These are phyloP conservation scores for Pristionchus mayeri DNA, from an alignment of 2,888 invertebrate genomes.

Conservation along the genomic window DNA sequence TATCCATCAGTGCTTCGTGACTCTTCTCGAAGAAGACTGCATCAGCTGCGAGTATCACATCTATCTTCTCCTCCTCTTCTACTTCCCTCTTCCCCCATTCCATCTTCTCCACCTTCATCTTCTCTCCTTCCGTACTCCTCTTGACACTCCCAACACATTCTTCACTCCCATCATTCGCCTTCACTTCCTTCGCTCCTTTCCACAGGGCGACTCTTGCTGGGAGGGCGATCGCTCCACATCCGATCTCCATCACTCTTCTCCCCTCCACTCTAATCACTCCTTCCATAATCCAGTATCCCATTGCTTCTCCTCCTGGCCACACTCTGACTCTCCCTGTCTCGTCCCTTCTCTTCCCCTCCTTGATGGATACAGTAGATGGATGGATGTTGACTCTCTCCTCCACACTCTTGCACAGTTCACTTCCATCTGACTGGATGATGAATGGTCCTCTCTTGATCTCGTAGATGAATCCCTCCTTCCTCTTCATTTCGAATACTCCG, in stretches of 20 bases:
- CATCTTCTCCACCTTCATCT: conserved; percentile 40
- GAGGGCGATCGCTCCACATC: conserved; percentile 61
- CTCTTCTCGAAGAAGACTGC: conserved; percentile 61
- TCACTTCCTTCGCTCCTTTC: conserved; percentile 47
- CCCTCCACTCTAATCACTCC: conserved; percentile 1
- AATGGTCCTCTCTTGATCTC: conserved; percentile 16
- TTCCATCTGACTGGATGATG: background rate
- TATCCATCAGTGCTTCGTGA: conserved; percentile 54
- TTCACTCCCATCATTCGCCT: conserved; percentile 62
- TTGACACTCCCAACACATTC: conserved; percentile 52
- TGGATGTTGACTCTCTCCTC: conserved; percentile 20
- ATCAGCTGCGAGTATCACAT: conserved; percentile 62
- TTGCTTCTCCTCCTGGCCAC: conserved; percentile 65
- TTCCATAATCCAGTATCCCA: conserved; percentile 53
- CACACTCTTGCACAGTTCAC: conserved; percentile 21
- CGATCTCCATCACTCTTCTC: conserved; percentile 57
- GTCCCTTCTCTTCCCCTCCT: conserved; percentile 54
- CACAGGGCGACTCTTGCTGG: conserved; percentile 51
- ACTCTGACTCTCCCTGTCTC: conserved; percentile 65
- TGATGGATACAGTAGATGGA: background rate
- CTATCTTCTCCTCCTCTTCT: conserved; percentile 49
- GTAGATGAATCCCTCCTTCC: background rate
- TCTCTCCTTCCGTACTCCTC: conserved; percentile 8
- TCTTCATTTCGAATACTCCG: conserved; percentile 22
- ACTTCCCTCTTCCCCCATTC: conserved; percentile 36